Percentiles rank a stretch among this genome's conserved stretches.
phyloP scores from a whole-genome alignment of 2,113 vertebrate species.

The Nettapus auritus region DNA sequence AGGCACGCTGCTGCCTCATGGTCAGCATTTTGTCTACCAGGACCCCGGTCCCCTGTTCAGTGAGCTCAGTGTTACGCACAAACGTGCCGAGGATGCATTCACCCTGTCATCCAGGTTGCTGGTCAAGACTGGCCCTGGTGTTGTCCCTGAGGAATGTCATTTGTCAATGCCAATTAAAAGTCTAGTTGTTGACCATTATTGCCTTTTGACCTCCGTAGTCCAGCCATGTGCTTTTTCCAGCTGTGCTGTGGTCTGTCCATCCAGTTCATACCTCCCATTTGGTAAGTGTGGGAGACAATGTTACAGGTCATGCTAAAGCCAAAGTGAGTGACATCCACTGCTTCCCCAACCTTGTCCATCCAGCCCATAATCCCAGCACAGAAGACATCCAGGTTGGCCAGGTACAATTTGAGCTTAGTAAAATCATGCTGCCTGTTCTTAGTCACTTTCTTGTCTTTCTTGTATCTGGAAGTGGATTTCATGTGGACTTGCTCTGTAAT shows the following conservation, averaged over 20 bases:
- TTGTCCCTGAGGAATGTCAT: not conserved
- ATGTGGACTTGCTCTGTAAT: not conserved
- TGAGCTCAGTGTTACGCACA: not conserved
- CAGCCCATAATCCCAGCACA: not conserved
- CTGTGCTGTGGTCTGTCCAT: not conserved
- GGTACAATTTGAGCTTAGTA: not conserved
- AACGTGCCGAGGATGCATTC: not conserved
- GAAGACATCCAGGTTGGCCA: fast-evolving
- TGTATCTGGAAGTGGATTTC: not conserved
- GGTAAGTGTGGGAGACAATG: not conserved
- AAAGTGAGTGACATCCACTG: not conserved
- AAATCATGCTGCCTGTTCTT: not conserved
- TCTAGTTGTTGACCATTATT: not conserved
- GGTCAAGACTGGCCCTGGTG: not conserved
- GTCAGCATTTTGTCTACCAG: not conserved
- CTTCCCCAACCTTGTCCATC: not conserved
- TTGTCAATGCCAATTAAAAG: not conserved
- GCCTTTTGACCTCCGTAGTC: not conserved
- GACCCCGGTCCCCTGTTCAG: not conserved
- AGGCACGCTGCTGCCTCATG: fast-evolving
- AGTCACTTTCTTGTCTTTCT: not conserved
- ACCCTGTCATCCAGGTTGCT: not conserved
- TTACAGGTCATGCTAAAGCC: not conserved
- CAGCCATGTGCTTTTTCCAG: not conserved
- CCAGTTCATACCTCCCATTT: not conserved